These are phyloP conservation scores for Polymixis lichenea DNA, from an alignment of 2,888 invertebrate genomes.

Conservation along the genomic window DNA sequence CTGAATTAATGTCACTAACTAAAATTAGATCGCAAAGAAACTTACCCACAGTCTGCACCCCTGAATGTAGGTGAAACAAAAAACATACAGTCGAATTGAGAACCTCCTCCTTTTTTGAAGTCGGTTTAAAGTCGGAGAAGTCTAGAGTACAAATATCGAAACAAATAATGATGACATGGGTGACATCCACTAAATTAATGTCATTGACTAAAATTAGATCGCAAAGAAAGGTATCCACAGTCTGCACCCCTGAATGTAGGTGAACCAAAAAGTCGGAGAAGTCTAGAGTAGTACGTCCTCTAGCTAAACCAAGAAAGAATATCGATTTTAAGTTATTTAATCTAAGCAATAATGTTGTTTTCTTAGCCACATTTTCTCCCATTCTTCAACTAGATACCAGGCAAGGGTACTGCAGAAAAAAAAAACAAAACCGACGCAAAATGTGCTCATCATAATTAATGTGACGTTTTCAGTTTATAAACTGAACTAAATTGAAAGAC, in stretches of 20 bases:
- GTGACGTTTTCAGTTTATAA: too few species aligned
- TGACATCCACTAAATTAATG: not conserved
- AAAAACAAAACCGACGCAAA: too few species aligned
- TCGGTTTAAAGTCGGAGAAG: too few species aligned
- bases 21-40: too few species aligned
- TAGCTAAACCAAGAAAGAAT: not conserved
- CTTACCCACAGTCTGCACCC: too few species aligned
- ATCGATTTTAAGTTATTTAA: not conserved
- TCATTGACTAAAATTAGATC: too few species aligned
- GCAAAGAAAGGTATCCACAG: not conserved
- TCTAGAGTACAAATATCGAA: not conserved
- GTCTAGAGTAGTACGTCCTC: not conserved
- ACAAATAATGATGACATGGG: not conserved
- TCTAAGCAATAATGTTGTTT: not conserved
- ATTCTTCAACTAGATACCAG: too few species aligned
- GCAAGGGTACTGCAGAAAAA: too few species aligned
- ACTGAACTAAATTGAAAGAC: conserved; percentile 16
- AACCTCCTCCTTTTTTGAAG: too few species aligned
- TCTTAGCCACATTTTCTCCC: too few species aligned
- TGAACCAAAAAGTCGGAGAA: not conserved
- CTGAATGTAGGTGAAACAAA: not conserved
- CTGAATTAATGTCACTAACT: not conserved
- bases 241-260: not conserved
- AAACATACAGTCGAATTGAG: too few species aligned
- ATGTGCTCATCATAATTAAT: too few species aligned